Evolutionary conservation across 2,797 vertebrate genomes (phyloP).

Genomic region (Phrynocephalus guinanensis): DNA sequence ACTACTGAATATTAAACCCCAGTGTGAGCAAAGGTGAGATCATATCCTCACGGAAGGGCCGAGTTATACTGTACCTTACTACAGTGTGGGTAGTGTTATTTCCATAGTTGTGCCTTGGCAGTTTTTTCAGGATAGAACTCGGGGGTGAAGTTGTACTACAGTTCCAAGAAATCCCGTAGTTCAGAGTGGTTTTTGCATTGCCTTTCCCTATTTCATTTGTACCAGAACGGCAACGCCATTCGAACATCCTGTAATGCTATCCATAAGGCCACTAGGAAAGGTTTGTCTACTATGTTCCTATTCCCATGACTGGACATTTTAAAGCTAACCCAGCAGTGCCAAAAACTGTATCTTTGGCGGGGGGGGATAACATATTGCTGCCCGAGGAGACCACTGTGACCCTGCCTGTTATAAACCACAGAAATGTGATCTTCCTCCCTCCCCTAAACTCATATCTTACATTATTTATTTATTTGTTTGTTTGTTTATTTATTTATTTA

Average conservation of each 20-base stretch:
- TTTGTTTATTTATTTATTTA: background rate
- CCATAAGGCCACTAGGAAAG: background rate
- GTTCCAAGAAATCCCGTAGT: background rate
- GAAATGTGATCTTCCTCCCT: background rate
- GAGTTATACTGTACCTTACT: background rate
- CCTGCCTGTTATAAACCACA: background rate
- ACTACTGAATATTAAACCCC: background rate
- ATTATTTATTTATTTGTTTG: background rate
- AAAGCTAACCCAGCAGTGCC: background rate
- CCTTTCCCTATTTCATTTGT: background rate
- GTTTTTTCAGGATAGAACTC: too few relatives aligned
- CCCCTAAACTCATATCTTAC: background rate
- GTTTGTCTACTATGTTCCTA: background rate
- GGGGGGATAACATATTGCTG: too few relatives aligned
- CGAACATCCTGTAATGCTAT: background rate
- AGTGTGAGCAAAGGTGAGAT: background rate
- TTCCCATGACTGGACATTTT: background rate
- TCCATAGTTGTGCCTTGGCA: too few relatives aligned
- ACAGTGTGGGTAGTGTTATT: background rate
- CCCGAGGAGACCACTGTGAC: background rate
- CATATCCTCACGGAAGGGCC: background rate
- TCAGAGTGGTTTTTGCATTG: background rate
- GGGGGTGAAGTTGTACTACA: too few relatives aligned
- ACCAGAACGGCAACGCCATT: background rate
- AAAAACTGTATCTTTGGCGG: background rate